Percentiles rank a stretch among this genome's conserved stretches.
phyloP scores from a whole-genome alignment of 2,797 vertebrate genomes.

The Enteromius thamalakanensis region DNA sequence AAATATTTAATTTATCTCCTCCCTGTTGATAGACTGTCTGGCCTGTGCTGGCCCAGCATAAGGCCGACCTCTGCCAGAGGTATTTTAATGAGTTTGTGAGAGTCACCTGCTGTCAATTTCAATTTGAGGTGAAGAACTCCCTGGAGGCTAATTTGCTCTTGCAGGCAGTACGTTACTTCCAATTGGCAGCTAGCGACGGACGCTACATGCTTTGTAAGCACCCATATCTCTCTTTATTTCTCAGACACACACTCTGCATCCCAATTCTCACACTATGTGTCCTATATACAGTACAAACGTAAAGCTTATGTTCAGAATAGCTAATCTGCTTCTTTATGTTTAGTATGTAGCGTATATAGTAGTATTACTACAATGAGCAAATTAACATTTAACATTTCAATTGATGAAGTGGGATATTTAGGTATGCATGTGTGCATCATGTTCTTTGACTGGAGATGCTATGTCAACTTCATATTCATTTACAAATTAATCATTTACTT shows the following conservation, averaged over 20 bases:
- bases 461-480: neutral
- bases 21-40: conserved; percentile 36
- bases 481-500: neutral
- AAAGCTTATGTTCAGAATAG: conserved; percentile 9
- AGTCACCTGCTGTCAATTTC: conserved; percentile 67
- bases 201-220: conserved; percentile 47
- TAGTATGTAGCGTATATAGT: neutral
- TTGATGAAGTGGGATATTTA: neutral
- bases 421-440: neutral
- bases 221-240: conserved; percentile 17
- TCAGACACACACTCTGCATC: conserved; percentile 19
- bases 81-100: conserved; percentile 64
- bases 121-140: conserved; percentile 60
- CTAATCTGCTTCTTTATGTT: neutral
- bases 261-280: neutral
- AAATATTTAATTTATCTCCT: conserved; percentile 55
- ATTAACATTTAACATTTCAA: neutral
- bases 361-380: neutral
- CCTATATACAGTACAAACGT: neutral
- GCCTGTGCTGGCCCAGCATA: conserved; percentile 27
- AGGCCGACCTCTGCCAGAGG: conserved; percentile 34
- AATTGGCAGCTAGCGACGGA: conserved; percentile 42
- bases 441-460: neutral
- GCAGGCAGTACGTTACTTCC: conserved; percentile 43
- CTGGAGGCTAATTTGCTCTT: conserved; percentile 60